Base-by-base conservation (phyloP, 2,797 vertebrate genomes). In the Acanthornis magna region DNA sequence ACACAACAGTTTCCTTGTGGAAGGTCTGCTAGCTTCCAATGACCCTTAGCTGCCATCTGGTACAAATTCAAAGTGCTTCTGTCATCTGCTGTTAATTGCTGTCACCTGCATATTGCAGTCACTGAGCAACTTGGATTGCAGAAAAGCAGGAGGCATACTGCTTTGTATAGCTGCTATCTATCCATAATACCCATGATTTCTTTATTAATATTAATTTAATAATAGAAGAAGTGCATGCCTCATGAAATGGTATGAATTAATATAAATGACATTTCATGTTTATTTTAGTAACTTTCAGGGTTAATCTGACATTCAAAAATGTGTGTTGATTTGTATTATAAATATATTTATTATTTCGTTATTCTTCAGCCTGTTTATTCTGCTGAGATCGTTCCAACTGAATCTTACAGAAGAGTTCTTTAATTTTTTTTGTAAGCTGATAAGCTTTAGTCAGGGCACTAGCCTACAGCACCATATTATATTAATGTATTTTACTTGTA, bases 21-120 rank as follows among this genome's bases (percentile, higher is more conserved):
- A 97, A 83, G 96, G 93, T 91, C 93, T 97, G 92, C 93, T 96
- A 66, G 95, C 92, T 97, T 91, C 92, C 97, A 94, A 81, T 98
- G 98, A 98, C 98, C 98, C 98, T 98, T 97, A 97, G 97, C 98
- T 95, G 89, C 98, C 98, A 98, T 99, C 98, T 99, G 98, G 98
- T 98, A 97, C 97, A 96, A 96, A 97, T 97, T 98, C 98, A 94
- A 96, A 98, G 98, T 97, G 97, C 98, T 97, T 97, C 98, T 98
- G 98, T 99, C 98, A 98, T 98, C 98, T 98, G 98, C 98, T 98
- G 97, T 98, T 98, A 98, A 99, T 98, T 98, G 98, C 98, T 98
- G 98, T 99, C 98, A 99, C 98, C 98, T 99, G 99, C 98, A 97
- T 96, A 80, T 96, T 95, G 97, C 98, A 96, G 97, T 79, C 93